phyloP scores from a whole-genome alignment of 2,888 invertebrate species.

The Rotaria macrura region DNA sequence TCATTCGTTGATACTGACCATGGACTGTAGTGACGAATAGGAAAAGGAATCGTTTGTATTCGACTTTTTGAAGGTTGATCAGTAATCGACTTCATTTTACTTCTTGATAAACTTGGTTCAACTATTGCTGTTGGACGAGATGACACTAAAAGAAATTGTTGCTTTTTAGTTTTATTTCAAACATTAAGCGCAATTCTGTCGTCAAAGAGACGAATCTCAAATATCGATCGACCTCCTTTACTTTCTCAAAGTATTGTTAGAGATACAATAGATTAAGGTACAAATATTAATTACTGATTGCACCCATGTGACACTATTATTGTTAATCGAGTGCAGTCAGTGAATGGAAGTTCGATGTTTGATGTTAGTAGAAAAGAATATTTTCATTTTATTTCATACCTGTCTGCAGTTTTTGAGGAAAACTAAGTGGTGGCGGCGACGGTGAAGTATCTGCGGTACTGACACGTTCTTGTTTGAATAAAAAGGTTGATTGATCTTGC shows the following conservation, averaged over 20 bases:
- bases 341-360: too few species aligned
- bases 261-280: too few species aligned
- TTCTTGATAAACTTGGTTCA: neutral
- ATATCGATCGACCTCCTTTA: too few species aligned
- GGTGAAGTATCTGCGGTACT: neutral
- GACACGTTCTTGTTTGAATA: constrained; percentile 17
- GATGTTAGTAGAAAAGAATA: too few species aligned
- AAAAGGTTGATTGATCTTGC: neutral
- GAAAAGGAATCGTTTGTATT: neutral
- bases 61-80: neutral
- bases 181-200: neutral
- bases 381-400: neutral
- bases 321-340: too few species aligned
- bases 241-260: too few species aligned
- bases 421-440: neutral
- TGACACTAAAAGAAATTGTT: neutral
- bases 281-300: too few species aligned
- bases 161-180: too few species aligned
- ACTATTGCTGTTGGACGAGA: constrained; percentile 15
- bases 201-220: too few species aligned
- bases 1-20: neutral
- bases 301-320: too few species aligned
- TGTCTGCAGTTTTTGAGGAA: neutral
- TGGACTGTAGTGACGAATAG: neutral
- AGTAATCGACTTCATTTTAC: neutral